A percentile compares a stretch with the other conserved stretches of the same genome.
Evolutionary conservation across 2,113 vertebrate genomes (phyloP).

Genomic region (Leucoraja erinaceus): DNA sequence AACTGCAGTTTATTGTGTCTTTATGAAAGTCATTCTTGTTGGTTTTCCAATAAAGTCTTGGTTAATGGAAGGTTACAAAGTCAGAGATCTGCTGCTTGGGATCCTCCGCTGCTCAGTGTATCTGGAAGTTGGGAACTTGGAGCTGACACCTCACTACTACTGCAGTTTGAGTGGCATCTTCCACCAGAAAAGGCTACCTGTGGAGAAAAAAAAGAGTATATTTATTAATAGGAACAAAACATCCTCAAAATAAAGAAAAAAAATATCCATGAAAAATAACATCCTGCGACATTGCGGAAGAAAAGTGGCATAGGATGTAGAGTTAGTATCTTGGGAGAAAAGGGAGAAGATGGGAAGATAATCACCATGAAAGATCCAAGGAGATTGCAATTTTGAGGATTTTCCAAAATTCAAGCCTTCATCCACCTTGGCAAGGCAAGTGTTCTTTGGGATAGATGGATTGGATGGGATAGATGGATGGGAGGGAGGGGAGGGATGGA

Average conservation of each 20-base stretch:
- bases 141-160: background rate
- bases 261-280: background rate
- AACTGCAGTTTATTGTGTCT: too few species aligned
- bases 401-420: background rate
- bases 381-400: background rate
- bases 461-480: too few species aligned
- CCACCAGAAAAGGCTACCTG: background rate
- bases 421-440: background rate
- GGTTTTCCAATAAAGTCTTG: background rate
- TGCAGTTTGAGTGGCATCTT: background rate
- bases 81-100: background rate
- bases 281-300: background rate
- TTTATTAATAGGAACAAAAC: background rate
- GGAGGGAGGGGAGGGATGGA: too few species aligned
- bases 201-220: background rate
- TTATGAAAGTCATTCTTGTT: background rate
- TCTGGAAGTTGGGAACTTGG: background rate
- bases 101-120: background rate
- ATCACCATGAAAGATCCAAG: background rate
- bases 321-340: background rate
- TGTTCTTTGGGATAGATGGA: background rate
- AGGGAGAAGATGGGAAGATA: background rate
- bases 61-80: background rate
- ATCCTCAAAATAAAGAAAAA: background rate
- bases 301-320: background rate